Evolutionary conservation across 64 coral and sea anemone species (phyloP), one percentile per base, ranked within the genome.

Genomic region (Montipora sp.): DNA sequence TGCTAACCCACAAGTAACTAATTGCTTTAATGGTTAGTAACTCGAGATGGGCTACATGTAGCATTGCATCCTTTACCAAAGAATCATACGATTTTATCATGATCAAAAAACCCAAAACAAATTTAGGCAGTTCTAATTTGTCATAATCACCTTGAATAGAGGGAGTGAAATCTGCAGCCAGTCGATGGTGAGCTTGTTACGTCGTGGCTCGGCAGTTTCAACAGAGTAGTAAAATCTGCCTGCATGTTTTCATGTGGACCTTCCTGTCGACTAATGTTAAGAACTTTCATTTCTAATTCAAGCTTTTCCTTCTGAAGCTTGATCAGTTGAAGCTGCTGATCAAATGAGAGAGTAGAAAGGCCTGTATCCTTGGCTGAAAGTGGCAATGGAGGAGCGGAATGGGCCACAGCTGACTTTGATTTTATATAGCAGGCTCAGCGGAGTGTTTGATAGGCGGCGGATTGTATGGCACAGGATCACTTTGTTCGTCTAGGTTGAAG

Each of bases 251-350:
- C 63, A 14, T 19, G 63, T 22, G 83, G 47, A 36, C 65, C 8
- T 87, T 51, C 59, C 47, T 46, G 73, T 3, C 24, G 22, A 8
- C 73, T 44, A 8, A 86, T n/a, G 13, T 11, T 15, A 10, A 86
- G 48, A 0, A 87, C 84, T 87, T 87, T 22, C 21, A 87, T 55
- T 73, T 87, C 50, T 6, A 75, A 18, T 18, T 75, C 44, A 10
- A 87, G 67, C 48, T 87, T 87, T 12, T 87, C 83, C 70, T 87
- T 87, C 11, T 87, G 65, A 1, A 73, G 67, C 51, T 75, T 87
- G 14, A 24, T 50, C 6, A 75, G 69, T 51, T 87, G 45, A 24
- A 87, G 84, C 49, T 87, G 45, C 69, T 87, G 84, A 18, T 69
- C 44, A 5, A 87, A 87, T 8, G 84, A 75, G 3, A 75, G 73